phyloP scores from a whole-genome alignment of 2,797 vertebrate genomes.

The Hipposideros larvatus region DNA sequence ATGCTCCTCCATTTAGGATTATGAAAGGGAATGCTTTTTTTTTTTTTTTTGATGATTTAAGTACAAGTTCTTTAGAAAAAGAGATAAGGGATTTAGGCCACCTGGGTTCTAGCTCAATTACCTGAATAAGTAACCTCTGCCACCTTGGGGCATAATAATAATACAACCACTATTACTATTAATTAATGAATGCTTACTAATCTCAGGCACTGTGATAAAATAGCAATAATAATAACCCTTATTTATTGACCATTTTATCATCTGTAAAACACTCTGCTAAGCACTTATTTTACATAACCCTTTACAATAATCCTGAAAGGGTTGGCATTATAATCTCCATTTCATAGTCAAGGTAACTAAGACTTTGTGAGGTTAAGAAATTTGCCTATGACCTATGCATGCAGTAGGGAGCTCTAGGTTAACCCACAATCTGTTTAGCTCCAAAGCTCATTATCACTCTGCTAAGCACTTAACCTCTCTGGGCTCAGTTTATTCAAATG shows the following conservation, averaged over 20 bases:
- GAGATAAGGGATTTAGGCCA: not conserved
- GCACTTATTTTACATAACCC: not conserved
- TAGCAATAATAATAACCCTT: not conserved
- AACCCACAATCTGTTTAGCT: not conserved
- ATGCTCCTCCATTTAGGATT: not conserved
- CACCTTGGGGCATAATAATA: not conserved
- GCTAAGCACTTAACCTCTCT: not conserved
- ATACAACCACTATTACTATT: not conserved
- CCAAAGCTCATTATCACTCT: not conserved
- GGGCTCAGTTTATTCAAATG: conserved; percentile 20
- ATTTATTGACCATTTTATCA: conserved; percentile 14
- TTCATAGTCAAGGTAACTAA: not conserved
- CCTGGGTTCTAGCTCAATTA: not conserved
- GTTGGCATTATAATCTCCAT: not conserved
- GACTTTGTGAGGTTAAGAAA: not conserved
- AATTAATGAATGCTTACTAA: not conserved
- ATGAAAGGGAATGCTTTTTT: not conserved
- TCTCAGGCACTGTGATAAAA: not conserved
- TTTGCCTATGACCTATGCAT: not conserved
- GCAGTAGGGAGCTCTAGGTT: not conserved
- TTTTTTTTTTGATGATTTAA: conserved; percentile 30
- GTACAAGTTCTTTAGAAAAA: conserved; percentile 17
- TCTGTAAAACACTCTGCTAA: not conserved
- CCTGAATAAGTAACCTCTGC: not conserved
- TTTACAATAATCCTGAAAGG: not conserved